Base-by-base conservation (phyloP, 2,113 vertebrate species). In the Aptenodytes patagonicus region DNA sequence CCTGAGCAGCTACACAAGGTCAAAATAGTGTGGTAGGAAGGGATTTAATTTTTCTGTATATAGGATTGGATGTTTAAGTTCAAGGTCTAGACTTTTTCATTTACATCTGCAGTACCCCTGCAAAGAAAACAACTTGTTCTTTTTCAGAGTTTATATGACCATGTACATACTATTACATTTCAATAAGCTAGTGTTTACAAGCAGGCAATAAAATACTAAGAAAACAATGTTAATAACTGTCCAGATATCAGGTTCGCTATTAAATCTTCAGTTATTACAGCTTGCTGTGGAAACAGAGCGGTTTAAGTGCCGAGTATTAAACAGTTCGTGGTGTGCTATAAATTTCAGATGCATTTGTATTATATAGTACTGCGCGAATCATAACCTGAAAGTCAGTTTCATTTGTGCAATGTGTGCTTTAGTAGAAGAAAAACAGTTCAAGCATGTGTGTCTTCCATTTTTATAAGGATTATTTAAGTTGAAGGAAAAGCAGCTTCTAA, bases 181-280 rank as follows among this genome's bases (percentile, higher is more conserved):
- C 82, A 96, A 95, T 97, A 97, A 97, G 91, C 31, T 57, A 36
- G 20, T 93, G 91, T 97, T 98, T 96, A 95, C 73, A 94, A 87
- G 93, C 25, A 93, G 51, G 82, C 54, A 81, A 86, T 92, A 97
- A 96, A 86, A 92, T 82, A 83, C 40, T 81, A 80, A 75, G 52
- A 88, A 97, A 97, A 94, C 93, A 91, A 91, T 95, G 87, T 95
- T 97, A 95, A 93, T 96, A 97, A 95, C 57, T 95, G 78, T 87
- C 87, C 87, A 94, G 91, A 93, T 97, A 85, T 77, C 93, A 77
- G 55, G 70, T 75, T 89, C 61, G 68, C 28, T 86, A 66, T 96
- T 97, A 97, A 97, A 96, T 97, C 60, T 58, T 87, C 32, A 42
- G 77, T 94, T 94, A 92, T 93, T 97, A 76, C 84, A 88, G 38